Evolutionary conservation across 2,113 vertebrate genomes (phyloP), one percentile per base, ranked within the genome.

Genomic region (Stigmatopora nigra): DNA sequence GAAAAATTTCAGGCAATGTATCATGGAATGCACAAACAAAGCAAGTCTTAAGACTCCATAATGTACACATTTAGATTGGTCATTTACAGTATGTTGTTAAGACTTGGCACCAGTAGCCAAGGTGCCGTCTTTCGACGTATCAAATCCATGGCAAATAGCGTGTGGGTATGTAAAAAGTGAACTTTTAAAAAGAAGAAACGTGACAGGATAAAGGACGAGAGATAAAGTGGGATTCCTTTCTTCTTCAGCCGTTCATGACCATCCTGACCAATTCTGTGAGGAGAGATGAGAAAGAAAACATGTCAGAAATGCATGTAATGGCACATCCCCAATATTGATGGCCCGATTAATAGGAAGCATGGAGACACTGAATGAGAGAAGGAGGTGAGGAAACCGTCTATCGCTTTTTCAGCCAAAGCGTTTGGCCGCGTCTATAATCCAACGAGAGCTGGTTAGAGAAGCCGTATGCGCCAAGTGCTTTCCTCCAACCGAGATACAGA

Each of bases 241-340:
- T 46, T 89, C 88, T 88, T 91, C 85, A 91, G 47, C 89, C 90
- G 41, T 79, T 91, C 90, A 90, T 91, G 75, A 91, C 90, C 90
- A 90, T 91, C 81, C 85, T 86, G 80, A 91, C 90, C 45, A 91
- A 85, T 63, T 91, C 90, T 91, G 88, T 12, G 63, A 83, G 62
- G 35, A 80, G 17, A 83, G 47, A 77, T 4, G 25, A 72, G 69
- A 68, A 7, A 75, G 16, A 75, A 16, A 74, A 2, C 72, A 55
- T 6, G 46, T 83, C 36, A 82, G 77, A 80, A 49, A 16, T 20
- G 62, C 47, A 17, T 31, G 47, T 14, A 12, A 3, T 83, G 48
- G 45, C 57, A 70, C 72, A 69, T 69, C 65, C 63, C 73, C 67
- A 56, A 35, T 48, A n/a, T 45, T 72, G 51, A 12, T 68, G 63